A percentile compares a stretch with the other conserved stretches of the same genome.
Evolutionary conservation across 2,888 invertebrate genomes (phyloP).

Genomic region (Theodoxus fluviatilis): DNA sequence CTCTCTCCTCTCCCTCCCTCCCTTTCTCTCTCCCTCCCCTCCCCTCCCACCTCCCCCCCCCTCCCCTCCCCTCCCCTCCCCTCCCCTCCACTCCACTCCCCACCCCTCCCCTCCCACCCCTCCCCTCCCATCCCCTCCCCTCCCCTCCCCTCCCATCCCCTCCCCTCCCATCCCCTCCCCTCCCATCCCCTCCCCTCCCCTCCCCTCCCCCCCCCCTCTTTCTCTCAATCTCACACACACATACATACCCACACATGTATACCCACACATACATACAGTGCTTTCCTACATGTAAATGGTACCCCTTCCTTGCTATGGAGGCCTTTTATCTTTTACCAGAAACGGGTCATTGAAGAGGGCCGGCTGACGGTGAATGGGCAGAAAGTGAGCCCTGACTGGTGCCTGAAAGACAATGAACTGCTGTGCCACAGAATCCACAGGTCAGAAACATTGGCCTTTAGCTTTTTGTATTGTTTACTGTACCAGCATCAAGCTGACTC

Average conservation of each 20-base stretch:
- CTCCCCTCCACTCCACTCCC: neutral
- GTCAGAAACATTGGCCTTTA: slow-evolving; percentile 35
- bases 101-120: neutral
- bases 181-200: too few species aligned
- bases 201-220: too few species aligned
- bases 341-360: slow-evolving; percentile 41
- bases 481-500: neutral
- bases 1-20: slow-evolving; percentile 8
- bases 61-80: neutral
- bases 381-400: slow-evolving; percentile 87
- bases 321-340: slow-evolving; percentile 33
- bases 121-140: neutral
- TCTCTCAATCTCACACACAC: neutral
- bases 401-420: slow-evolving; percentile 90
- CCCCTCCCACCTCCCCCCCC: neutral
- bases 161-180: too few species aligned
- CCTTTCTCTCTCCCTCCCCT: neutral
- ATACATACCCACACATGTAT: slow-evolving; percentile 1
- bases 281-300: neutral
- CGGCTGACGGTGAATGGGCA: slow-evolving; percentile 68
- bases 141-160: neutral
- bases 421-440: slow-evolving; percentile 91
- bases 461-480: neutral
- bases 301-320: neutral
- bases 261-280: slow-evolving; percentile 8